phyloP scores from a whole-genome alignment of 2,113 vertebrate genomes.

The Puntigrus tetrazona region DNA sequence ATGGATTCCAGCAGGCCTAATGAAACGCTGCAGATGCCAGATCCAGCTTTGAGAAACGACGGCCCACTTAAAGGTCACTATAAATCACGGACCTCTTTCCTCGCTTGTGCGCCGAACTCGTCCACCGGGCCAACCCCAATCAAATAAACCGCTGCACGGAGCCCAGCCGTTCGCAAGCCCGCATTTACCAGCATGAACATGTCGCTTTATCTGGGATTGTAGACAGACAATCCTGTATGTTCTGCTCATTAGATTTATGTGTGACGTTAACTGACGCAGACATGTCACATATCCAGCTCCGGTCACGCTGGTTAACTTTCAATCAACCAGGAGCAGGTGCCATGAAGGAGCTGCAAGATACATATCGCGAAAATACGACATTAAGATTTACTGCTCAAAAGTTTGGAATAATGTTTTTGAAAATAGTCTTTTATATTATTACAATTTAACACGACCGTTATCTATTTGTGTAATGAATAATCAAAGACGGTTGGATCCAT shows the following conservation, averaged over 20 bases:
- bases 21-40: slow-evolving; percentile 65
- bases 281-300: not conserved
- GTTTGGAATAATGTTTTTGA: not conserved
- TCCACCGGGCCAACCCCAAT: slow-evolving; percentile 43
- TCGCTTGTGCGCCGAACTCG: slow-evolving; percentile 8
- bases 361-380: not conserved
- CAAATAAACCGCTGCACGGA: slow-evolving; percentile 31
- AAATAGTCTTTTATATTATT: too few relatives aligned
- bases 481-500: too few relatives aligned
- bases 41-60: slow-evolving; percentile 60
- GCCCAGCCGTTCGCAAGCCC: not conserved
- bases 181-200: slow-evolving; percentile 7
- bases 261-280: slow-evolving; percentile 12
- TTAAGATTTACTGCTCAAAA: not conserved
- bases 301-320: not conserved
- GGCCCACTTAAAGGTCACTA: slow-evolving; percentile 68
- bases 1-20: slow-evolving; percentile 66
- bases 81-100: slow-evolving; percentile 66
- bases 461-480: too few relatives aligned
- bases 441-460: too few relatives aligned
- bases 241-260: slow-evolving; percentile 7
- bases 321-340: not conserved
- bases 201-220: not conserved
- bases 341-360: not conserved
- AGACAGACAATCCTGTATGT: slow-evolving; percentile 4